phyloP scores from a whole-genome alignment of 2,113 vertebrate genomes.

The Crypturellus undulatus region DNA sequence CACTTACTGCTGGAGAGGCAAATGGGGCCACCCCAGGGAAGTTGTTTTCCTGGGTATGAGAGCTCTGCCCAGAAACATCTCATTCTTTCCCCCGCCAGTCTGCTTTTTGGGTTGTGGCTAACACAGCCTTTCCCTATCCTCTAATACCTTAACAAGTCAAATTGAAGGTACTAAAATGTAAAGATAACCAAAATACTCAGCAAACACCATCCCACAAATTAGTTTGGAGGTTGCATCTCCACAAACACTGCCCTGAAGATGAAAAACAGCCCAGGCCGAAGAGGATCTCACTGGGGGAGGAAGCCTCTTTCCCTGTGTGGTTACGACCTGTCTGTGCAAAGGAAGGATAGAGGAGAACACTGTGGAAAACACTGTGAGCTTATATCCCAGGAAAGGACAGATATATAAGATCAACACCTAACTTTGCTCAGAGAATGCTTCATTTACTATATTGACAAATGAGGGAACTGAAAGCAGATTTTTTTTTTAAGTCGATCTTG shows the following conservation, averaged over 20 bases:
- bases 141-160: background rate
- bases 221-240: background rate
- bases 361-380: background rate
- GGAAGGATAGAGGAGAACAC: background rate
- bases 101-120: background rate
- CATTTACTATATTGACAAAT: background rate
- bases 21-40: background rate
- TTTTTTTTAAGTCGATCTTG: background rate
- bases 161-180: background rate
- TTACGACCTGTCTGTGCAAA: background rate
- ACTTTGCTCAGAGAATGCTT: background rate
- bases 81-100: background rate
- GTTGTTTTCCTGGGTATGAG: background rate
- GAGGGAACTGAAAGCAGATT: background rate
- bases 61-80: slow-evolving; percentile 6
- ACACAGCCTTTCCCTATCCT: background rate
- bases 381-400: background rate
- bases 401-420: background rate
- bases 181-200: background rate
- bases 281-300: background rate
- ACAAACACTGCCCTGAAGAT: background rate
- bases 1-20: background rate
- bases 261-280: background rate
- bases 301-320: background rate
- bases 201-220: background rate